Base-by-base conservation (phyloP, 2,113 vertebrate genomes). In the Aegithalos caudatus region DNA sequence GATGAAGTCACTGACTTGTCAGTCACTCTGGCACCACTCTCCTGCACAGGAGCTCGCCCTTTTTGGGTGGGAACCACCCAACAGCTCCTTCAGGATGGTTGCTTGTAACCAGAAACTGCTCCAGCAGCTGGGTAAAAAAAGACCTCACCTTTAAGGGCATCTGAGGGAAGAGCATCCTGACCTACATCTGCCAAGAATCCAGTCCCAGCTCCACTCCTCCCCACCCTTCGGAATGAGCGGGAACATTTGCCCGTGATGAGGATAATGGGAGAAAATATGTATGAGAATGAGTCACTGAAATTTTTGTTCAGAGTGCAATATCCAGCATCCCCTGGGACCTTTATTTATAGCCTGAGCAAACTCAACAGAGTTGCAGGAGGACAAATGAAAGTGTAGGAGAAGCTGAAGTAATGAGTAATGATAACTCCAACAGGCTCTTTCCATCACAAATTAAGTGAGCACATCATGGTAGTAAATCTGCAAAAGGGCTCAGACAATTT, bases 321-420 rank as follows among this genome's bases (percentile, higher is more conserved):
- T 93, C 91, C 91, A 95, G 78, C 25, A 89, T 97, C 97, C 92
- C 95, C n/a, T 38, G 97, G 86, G 97, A 90, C 83, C 53, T 97
- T 96, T 98, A 98, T 98, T 98, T 98, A 97, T 97, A 98, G 97
- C 84, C 51, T 70, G 9, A 81, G 50, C 56, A 92, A 96, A 81
- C 65, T 78, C 65, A 12, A 71, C 44, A 15, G 79, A 83, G 94
- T 69, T 97, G 56, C 67, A 94, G 87, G 93, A 89, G 83, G 74
- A 88, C 90, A 93, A 91, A 90, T 88, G 86, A 72, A 97, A 95
- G 74, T 86, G 96, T 70, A 89, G 86, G 83, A 96, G 94, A 93
- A 91, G 81, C 86, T 92, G 66, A 91, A 94, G 86, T 65, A 70
- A 95, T 81, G 82, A 81, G 67, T 92, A 94, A 86, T 37, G 95